Base-by-base conservation (phyloP, 2,888 invertebrate species). In the Nemapogon koenigi region DNA sequence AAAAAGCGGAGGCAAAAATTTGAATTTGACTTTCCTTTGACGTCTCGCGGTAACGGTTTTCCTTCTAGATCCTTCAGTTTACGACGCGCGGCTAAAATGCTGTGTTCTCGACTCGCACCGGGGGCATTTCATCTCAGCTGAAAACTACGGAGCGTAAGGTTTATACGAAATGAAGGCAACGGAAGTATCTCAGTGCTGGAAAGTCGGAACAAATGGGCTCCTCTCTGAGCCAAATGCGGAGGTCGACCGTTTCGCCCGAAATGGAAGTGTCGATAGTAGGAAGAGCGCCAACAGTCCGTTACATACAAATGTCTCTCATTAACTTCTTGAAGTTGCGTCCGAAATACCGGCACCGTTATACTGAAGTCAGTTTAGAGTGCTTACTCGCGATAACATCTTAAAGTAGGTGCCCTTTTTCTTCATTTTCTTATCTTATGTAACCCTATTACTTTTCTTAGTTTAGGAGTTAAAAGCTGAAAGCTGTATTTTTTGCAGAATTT, bases 271-370 rank as follows among this genome's bases (percentile, higher is more conserved):
- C 63, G 60, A 65, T 63, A 58, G 60, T 61, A 75, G 70, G 70
- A 71, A 71, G 67, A 65, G 62, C 60, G 59, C 68, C 59, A 28
- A 56, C 59, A 66, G 70, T 69, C 68, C 64, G 70, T 69, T 70
- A 72, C 75, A 76, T 76, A 75, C 72, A 75, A 75, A 76, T 76
- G 76, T 57, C 63, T 70, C 68, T 75, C 72, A 76, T 76, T 76
- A 76, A 66, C 64, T 67, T 59, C 60, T 63, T 63, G 59, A 64
- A 65, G 69, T 62, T 71, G 51, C 62, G 63, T 60, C 69, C 59
- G 55, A 67, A 66, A 66, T 56, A 50, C 51, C 35, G 45, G 60
- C n/a, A n/a, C n/a, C n/a, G n/a, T n/a, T n/a, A n/a, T n/a, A n/a
- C n/a, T n/a, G n/a, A n/a, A n/a, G n/a, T n/a, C n/a, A n/a, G n/a